Evolutionary conservation across 2,797 vertebrate species (phyloP), one percentile per base, ranked within the genome.

Genomic region (Salmo trutta): DNA sequence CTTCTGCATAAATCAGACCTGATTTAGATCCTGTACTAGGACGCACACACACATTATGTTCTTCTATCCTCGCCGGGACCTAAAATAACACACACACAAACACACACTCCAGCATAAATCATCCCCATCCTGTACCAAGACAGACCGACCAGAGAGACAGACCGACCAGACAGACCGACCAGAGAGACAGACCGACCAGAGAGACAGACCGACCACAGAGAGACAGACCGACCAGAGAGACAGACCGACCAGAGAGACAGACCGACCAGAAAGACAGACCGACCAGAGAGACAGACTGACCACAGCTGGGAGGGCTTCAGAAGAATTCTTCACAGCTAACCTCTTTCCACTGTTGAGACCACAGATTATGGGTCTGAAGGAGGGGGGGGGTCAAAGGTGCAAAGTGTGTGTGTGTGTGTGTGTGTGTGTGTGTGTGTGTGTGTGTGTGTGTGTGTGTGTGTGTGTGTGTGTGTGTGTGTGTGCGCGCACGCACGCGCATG

Each of bases 271-370:
- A n/a, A n/a, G n/a, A n/a, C n/a, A n/a, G n/a, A n/a, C n/a, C n/a
- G n/a, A n/a, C n/a, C 31, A 31, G 29, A 31, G 29, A 31, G 29
- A 31, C 29, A 31, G 3, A 31, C 29, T 3, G 33, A 65, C 36
- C 71, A 67, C 70, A 53, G 71, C 77, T 66, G 54, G 71, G 75
- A 68, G 80, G 52, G 78, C 78, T 64, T 36, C 27, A 24, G n/a
- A 68, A 74, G 65, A 16, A 54, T 77, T 75, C 73, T 59, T 29
- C 53, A 66, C 27, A 75, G 31, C 73, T 53, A 71, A 75, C 67
- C 52, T 66, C 73, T 74, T 69, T 73, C 69, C 52, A 65, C 33
- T 67, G n/a, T 70, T 6, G 36, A 59, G 54, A 71, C 72, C 72
- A 77, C 70, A 74, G 66, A 75, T 59, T 78, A 10, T 66, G 74